Conservation (phyloP, 2,888 invertebrate genomes). For the Drosophila formosana region DNA sequence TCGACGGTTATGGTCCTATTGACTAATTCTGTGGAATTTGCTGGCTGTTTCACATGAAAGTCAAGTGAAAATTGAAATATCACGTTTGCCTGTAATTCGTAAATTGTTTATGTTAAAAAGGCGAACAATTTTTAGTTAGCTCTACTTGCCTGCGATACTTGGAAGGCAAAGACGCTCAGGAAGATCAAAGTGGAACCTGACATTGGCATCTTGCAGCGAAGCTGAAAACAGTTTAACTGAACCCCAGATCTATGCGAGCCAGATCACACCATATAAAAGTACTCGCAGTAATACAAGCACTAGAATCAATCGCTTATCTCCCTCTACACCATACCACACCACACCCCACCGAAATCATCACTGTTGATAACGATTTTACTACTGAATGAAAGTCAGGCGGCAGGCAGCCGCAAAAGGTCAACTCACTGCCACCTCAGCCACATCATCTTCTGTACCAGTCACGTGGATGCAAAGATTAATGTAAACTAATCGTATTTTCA, state of each 20-base stretch:
- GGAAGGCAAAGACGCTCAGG: slow-evolving; percentile 23
- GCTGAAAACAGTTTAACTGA: slow-evolving; percentile 48
- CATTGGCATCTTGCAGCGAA: slow-evolving; percentile 46
- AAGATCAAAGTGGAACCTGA: slow-evolving; percentile 32
- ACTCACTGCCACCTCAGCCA: slow-evolving; percentile 7
- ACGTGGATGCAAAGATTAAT: slow-evolving; percentile 31
- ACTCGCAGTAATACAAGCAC: neutral
- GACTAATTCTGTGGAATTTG: slow-evolving; percentile 34
- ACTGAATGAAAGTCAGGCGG: slow-evolving; percentile 41
- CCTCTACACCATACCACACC: neutral
- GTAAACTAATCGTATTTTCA: too few species aligned
- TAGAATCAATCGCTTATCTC: slow-evolving; percentile 36
- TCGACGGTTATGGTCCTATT: slow-evolving; percentile 56
- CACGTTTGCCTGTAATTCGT: slow-evolving; percentile 46
- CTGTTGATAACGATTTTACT: slow-evolving; percentile 45
- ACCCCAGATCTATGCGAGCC: slow-evolving; percentile 16
- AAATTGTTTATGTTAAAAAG: neutral
- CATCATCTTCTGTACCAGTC: slow-evolving; percentile 19
- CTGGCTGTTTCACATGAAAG: slow-evolving; percentile 56
- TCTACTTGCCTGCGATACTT: slow-evolving; percentile 39
- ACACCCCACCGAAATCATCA: slow-evolving; percentile 4
- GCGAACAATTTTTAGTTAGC: neutral
- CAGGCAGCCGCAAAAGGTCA: slow-evolving; percentile 26
- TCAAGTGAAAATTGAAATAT: slow-evolving; percentile 67
- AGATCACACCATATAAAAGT: slow-evolving; percentile 32